A percentile compares a stretch with the other conserved stretches of the same genome.
phyloP scores from a whole-genome alignment of 2,113 vertebrate species.

The Phoenicopterus ruber region DNA sequence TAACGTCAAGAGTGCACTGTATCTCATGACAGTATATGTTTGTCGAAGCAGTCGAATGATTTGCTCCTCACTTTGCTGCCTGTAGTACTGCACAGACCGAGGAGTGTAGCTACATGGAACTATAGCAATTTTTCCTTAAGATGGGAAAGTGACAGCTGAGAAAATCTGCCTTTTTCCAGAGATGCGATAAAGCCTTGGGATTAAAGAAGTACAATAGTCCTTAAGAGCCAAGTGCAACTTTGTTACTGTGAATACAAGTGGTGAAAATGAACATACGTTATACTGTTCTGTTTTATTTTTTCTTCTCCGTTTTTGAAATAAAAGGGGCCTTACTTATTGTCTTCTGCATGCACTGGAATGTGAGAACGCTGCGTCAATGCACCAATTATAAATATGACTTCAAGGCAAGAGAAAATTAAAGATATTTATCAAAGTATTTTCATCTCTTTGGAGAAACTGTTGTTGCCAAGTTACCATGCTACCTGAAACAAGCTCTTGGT shows the following conservation, averaged over 20 bases:
- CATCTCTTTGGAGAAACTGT: constrained; percentile 38
- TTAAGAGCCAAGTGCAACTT: neutral
- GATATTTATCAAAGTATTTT: constrained; percentile 63
- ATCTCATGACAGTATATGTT: neutral
- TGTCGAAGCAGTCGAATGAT: neutral
- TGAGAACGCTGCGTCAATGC: neutral
- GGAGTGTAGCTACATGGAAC: neutral
- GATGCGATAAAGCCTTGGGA: neutral
- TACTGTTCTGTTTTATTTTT: neutral
- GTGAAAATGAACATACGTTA: neutral
- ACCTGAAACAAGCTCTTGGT: neutral
- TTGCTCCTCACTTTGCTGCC: neutral
- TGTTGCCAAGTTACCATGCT: neutral
- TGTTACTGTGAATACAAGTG: neutral
- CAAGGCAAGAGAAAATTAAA: constrained; percentile 67
- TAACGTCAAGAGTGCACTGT: neutral
- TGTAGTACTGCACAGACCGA: rapidly evolving
- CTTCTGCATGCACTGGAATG: neutral
- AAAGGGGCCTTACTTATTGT: neutral
- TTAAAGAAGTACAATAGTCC: neutral
- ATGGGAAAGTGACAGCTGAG: neutral
- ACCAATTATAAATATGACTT: constrained; percentile 1
- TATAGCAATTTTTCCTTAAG: neutral
- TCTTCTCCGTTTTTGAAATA: neutral
- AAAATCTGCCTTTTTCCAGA: neutral